Evolutionary conservation across 2,797 vertebrate genomes (phyloP), one percentile per base, ranked within the genome.

Genomic region (Sebastes jordani): DNA sequence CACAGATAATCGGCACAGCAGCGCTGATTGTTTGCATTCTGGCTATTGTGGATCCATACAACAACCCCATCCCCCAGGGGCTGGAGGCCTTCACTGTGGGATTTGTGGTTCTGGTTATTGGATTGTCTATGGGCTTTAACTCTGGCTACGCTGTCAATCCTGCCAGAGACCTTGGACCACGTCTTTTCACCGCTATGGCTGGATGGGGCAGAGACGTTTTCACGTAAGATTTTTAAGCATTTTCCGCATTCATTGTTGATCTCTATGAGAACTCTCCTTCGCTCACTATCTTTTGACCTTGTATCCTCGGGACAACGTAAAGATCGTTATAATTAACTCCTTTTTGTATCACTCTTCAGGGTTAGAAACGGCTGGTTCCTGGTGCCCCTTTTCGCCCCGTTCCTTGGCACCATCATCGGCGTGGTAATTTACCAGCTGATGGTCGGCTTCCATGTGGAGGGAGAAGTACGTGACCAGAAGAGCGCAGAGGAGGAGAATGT

Each of bases 71-170:
- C 22, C 98, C 98, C 11, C 94, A 87, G 0, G 98, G 98, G 0
- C 93, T 99, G 83, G 98, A 99, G 74, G 98, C 99, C 63, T 99
- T 99, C 94, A 99, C 98, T 0, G 97, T 99, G 90, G 99, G 99
- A 58, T 97, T 99, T 18, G 97, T 97, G 66, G 97, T 99, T 82
- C 93, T 99, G 0, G 97, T 98, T 88, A 99, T 99, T 55, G 99
- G 99, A 64, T 93, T 97, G 13, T 97, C 99, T 7, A 99, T 99
- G 99, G 99, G 98, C 85, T 99, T 99, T 90, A 99, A 99, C 92
- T 99, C 97, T 2, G 99, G 99, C 67, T 99, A 99, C 0, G 98
- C 99, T 0, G 97, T 99, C 70, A 99, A 99, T 89, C 98, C 99
- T 11, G 99, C 99, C 80, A 97, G 99, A 91, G 99, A 99, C 91